phyloP scores from a whole-genome alignment of 1,140 invertebrate species.

The Aphaenogaster rudis region DNA sequence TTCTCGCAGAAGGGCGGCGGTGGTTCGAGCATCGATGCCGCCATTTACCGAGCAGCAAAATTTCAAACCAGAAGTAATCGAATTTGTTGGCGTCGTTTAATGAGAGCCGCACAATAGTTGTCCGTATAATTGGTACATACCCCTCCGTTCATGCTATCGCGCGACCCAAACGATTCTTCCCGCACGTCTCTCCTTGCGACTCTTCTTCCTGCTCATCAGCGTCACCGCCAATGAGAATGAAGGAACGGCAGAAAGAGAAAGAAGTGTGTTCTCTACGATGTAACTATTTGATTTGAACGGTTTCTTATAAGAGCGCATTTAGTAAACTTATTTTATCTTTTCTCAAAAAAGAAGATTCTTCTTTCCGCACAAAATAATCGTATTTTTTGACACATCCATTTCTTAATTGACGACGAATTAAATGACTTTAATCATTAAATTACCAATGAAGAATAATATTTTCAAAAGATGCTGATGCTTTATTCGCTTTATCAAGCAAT shows the following conservation, averaged over 20 bases:
- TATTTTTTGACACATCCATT: slow-evolving; percentile 5
- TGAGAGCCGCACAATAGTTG: slow-evolving; percentile 86
- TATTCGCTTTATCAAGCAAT: not conserved
- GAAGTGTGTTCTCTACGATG: slow-evolving; percentile 48
- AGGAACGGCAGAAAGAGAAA: slow-evolving; percentile 59
- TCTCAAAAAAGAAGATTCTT: not conserved
- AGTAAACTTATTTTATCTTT: slow-evolving; percentile 39
- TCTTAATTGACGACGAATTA: not conserved
- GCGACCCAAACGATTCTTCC: slow-evolving; percentile 55
- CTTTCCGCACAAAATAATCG: not conserved
- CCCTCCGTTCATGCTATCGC: slow-evolving; percentile 60
- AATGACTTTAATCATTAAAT: not conserved
- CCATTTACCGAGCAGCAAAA: slow-evolving; percentile 83
- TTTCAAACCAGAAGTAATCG: slow-evolving; percentile 86
- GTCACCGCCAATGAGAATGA: slow-evolving; percentile 48
- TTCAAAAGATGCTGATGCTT: not conserved
- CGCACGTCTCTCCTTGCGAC: slow-evolving; percentile 45
- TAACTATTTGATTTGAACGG: slow-evolving; percentile 82
- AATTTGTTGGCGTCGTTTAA: slow-evolving; percentile 87
- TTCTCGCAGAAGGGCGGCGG: slow-evolving; percentile 61
- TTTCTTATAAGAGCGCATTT: slow-evolving; percentile 70
- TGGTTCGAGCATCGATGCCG: slow-evolving; percentile 63
- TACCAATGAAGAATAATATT: not conserved
- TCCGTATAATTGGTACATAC: slow-evolving; percentile 85
- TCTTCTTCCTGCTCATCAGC: slow-evolving; percentile 59